Evolutionary conservation across 2,113 vertebrate genomes (phyloP), one percentile per base, ranked within the genome.

Genomic region (Phodopus roborovskii): DNA sequence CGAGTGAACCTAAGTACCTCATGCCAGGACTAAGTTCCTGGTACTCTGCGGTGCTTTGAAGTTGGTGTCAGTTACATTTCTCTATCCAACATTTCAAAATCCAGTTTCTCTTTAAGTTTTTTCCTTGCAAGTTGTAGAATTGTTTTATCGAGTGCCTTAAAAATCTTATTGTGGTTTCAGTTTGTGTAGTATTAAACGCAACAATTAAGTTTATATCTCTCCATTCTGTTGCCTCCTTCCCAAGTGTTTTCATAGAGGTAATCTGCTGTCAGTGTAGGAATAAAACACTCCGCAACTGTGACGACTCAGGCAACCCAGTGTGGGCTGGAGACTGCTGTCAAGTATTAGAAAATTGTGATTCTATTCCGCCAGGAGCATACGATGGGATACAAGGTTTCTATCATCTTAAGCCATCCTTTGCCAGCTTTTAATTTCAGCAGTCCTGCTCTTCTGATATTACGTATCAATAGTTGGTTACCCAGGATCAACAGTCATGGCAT

Each of bases 101-200:
- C 42, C 30, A 79, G 60, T 64, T 73, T 48, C 73, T 26, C 71
- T 70, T 89, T 70, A 53, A 56, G 2, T 83, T 62, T 88, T 96
- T 95, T 93, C 91, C 75, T 60, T 75, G 7, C 82, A 90, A 93
- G 75, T 84, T 78, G 62, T 66, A 94, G 58, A 92, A 90, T 56
- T 88, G 20, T 95, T 94, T 90, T 92, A 64, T 60, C 56, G 64
- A 42, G 50, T 75, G 17, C 64, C 79, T 94, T 71, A 92, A 84
- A 77, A 91, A 42, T 92, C 5, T 79, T 70, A 53, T 30, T 64
- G 28, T 92, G 60, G 45, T 83, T 93, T 95, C 62, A 83, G 30
- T 79, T 78, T 48, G 10, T 39, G 62, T 58, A 81, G 28, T 64
- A 62, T 70, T 64, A 89, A 90, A 64, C 1, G 83, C 91, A 93